These are phyloP conservation scores for Clitarchus hookeri DNA, from an alignment of 2,888 invertebrate genomes.

Conservation along the genomic window DNA sequence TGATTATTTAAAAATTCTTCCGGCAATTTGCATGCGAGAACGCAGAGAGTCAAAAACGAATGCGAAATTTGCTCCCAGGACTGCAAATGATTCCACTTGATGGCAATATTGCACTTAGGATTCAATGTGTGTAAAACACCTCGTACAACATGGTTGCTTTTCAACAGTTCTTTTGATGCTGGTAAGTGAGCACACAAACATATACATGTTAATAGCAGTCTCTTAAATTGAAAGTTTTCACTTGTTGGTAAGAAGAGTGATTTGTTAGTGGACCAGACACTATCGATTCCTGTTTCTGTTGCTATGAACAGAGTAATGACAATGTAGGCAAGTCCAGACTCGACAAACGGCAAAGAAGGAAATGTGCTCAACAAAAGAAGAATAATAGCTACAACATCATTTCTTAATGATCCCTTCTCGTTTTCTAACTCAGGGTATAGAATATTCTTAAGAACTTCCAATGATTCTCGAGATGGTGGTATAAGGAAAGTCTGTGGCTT, in stretches of 20 bases:
- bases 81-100: not conserved
- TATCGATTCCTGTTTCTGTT: not conserved
- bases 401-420: not conserved
- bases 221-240: slow-evolving; percentile 3
- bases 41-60: not conserved
- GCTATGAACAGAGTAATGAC: not conserved
- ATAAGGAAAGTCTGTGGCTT: not conserved
- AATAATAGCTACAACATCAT: not conserved
- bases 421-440: not conserved
- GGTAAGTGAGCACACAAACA: not conserved
- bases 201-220: not conserved
- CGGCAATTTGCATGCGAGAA: not conserved
- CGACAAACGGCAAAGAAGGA: not conserved
- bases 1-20: slow-evolving; percentile 11
- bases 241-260: not conserved
- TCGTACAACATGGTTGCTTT: not conserved
- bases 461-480: not conserved
- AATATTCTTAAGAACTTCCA: not conserved
- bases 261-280: not conserved
- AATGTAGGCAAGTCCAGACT: not conserved
- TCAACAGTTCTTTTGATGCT: not conserved
- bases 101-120: not conserved
- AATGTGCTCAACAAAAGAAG: not conserved
- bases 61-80: not conserved
- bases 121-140: not conserved